Evolutionary conservation across 2,888 invertebrate genomes (phyloP).

Genomic region (Tiliacea citrago): DNA sequence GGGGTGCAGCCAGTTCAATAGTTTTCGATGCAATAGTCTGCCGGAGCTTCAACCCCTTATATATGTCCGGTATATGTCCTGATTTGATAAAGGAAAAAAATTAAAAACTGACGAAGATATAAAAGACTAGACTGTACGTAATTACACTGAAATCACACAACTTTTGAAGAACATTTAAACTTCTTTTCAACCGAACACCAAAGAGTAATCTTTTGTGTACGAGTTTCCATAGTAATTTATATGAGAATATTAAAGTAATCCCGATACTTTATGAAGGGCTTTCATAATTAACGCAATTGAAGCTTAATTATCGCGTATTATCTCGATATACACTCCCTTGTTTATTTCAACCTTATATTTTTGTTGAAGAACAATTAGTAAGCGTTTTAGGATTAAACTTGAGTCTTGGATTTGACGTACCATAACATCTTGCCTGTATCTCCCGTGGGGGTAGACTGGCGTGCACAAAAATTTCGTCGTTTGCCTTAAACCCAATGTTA

Average conservation of each 20-base stretch:
- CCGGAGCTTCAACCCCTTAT: too few species aligned
- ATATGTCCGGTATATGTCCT: too few species aligned
- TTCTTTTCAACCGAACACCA: conserved; percentile 24
- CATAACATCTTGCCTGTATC: background rate
- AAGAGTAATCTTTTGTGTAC: conserved; percentile 1
- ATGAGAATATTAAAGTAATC: conserved; percentile 46
- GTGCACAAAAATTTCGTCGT: too few species aligned
- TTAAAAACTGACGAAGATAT: too few species aligned
- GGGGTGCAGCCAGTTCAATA: too few species aligned
- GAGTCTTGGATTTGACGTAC: background rate
- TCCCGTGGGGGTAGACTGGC: background rate
- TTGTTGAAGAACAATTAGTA: conserved; percentile 17
- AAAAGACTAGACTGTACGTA: too few species aligned
- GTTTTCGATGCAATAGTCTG: too few species aligned
- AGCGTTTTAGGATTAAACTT: conserved; percentile 4
- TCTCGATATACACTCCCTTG: conserved; percentile 18
- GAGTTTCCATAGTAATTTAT: conserved; percentile 27
- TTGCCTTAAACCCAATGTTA: background rate
- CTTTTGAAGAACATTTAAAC: conserved; percentile 19
- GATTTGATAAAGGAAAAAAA: too few species aligned
- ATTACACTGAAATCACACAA: background rate
- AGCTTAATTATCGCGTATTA: conserved; percentile 36
- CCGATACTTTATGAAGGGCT: conserved; percentile 29
- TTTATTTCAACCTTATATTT: conserved; percentile 23
- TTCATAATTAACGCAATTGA: conserved; percentile 46